Evolutionary conservation across 1,140 invertebrate genomes (phyloP), one percentile per base, ranked within the genome.

Genomic region (Pseudomyrmex concolor): DNA sequence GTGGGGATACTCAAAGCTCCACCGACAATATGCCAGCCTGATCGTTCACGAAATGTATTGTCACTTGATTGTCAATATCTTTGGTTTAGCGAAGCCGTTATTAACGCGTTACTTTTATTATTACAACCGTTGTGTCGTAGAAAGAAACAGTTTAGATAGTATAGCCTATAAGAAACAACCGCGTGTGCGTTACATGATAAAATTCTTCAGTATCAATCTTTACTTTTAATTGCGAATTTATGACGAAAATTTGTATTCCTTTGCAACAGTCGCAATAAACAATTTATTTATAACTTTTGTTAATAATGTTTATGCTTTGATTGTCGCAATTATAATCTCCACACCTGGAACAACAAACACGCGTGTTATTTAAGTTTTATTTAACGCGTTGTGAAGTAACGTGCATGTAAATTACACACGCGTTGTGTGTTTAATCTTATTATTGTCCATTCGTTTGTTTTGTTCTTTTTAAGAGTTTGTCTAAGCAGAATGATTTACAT

Each of bases 41-140:
- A 48, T 93, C 84, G 81, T 89, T 87, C 85, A 91, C 91, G 91
- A 93, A 92, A 93, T 92, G 92, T 92, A 93, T 93, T 93, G 92
- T 93, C 92, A 93, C 92, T 93, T 91, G 91, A 92, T 92, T 92
- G 92, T 93, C 92, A 92, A 92, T 92, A 88, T 85, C 89, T 92
- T 92, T 92, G 34, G 34, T 5, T 92, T 92, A 92, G 85, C 89
- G 76, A 82, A 48, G 2, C 48, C 78, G 57, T 80, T 78, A 82
- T 82, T 74, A 82, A 72, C 70, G 70, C 78, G 50, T 63, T 82
- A 74, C 60, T 70, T 43, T 80, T 80, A 80, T 71, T 71, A 80
- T 71, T 71, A 80, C 10, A 34, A 34, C 12, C 43, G 43, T 60
- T 57, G 51, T 13, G 1, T 48, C 66, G 76, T 71, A 43, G 66